These are phyloP conservation scores for Archips crataeganus DNA, from an alignment of 2,888 invertebrate genomes.

Conservation along the genomic window DNA sequence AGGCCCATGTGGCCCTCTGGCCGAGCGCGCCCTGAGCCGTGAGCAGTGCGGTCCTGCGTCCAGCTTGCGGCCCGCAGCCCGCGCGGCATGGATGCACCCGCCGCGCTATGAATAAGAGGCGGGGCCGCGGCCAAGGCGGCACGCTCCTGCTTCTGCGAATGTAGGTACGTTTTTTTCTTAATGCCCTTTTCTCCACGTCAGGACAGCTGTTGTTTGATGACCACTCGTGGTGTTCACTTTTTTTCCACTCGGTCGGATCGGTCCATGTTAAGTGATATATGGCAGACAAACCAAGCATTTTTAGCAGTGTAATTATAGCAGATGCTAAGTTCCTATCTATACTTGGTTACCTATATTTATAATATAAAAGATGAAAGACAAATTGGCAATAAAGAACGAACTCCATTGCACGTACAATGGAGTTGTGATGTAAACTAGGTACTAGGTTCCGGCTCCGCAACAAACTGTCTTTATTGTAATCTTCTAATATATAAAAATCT, in stretches of 20 bases:
- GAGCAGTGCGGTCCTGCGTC: not conserved
- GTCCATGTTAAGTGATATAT: constrained; percentile 66
- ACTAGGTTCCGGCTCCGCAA: too few species aligned
- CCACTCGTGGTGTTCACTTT: constrained; percentile 74
- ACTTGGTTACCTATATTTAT: constrained; percentile 61
- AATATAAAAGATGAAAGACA: constrained; percentile 58
- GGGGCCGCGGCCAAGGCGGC: constrained; percentile 1
- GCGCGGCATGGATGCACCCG: constrained; percentile 50
- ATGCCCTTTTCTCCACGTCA: constrained; percentile 54
- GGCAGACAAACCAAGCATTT: constrained; percentile 54
- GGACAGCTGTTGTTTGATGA: constrained; percentile 81
- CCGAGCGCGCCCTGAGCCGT: constrained; percentile 47
- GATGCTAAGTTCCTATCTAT: not conserved
- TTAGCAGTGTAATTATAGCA: not conserved
- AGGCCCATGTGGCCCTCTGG: constrained; percentile 59
- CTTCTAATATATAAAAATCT: too few species aligned
- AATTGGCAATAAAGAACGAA: too few species aligned
- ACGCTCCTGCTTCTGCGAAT: constrained; percentile 12
- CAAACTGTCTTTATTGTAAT: too few species aligned
- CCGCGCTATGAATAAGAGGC: constrained; percentile 69
- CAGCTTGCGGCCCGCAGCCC: not conserved
- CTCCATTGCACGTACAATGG: too few species aligned
- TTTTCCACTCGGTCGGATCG: constrained; percentile 52
- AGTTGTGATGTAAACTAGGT: too few species aligned
- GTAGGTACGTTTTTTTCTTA: constrained; percentile 47